A percentile compares a stretch with the other conserved stretches of the same genome.
Conservation (phyloP, 2,797 vertebrate genomes). For the Hybognathus amarus region DNA sequence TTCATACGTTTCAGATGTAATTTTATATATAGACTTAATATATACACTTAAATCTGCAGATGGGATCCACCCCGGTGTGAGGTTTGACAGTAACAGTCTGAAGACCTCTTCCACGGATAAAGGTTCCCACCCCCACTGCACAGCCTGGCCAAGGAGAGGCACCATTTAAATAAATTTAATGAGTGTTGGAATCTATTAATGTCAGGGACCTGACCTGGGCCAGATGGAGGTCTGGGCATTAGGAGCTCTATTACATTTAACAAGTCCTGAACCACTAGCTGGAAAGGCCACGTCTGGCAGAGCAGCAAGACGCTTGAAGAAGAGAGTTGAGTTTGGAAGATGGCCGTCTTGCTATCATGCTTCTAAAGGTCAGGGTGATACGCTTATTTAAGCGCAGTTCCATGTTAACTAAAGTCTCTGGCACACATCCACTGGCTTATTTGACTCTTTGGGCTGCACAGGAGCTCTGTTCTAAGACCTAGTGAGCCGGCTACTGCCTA, state of each 20-base stretch:
- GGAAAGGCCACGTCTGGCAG: conserved; percentile 55
- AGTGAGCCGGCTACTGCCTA: not conserved
- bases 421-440: conserved; percentile 61
- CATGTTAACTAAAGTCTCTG: conserved; percentile 55
- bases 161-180: conserved; percentile 62
- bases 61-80: conserved; percentile 30
- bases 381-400: conserved; percentile 53
- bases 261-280: conserved; percentile 58
- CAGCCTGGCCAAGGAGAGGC: conserved; percentile 35
- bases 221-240: conserved; percentile 58
- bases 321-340: conserved; percentile 40
- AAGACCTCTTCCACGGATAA: conserved; percentile 27
- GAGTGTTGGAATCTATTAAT: conserved; percentile 61
- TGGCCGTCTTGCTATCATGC: conserved; percentile 49
- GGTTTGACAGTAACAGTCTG: conserved; percentile 48
- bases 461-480: not conserved
- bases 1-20: too few species aligned
- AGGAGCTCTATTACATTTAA: conserved; percentile 63
- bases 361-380: conserved; percentile 68
- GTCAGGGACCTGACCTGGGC: conserved; percentile 56
- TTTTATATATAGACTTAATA: too few species aligned
- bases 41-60: conserved; percentile 35
- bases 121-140: conserved; percentile 11
- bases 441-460: conserved; percentile 46
- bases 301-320: conserved; percentile 18